Evolutionary conservation across 1,140 invertebrate species (phyloP).

Genomic region (Apis dorsata): DNA sequence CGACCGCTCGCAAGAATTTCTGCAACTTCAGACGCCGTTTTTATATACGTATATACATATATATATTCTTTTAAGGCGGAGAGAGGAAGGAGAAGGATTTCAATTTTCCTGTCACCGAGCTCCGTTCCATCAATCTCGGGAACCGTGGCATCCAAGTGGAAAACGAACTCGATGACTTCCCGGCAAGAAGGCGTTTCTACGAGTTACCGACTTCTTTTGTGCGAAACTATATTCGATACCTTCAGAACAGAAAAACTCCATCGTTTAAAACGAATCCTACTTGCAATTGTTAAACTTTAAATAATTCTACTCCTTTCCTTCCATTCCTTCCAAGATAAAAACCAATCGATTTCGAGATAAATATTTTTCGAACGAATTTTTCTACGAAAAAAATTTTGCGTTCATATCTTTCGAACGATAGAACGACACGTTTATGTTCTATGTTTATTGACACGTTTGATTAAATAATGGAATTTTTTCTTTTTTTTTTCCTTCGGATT

Average conservation of each 20-base stretch:
- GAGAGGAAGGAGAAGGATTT: slow-evolving; percentile 55
- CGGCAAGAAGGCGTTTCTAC: slow-evolving; percentile 44
- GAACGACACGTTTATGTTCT: too few species aligned
- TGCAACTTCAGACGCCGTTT: slow-evolving; percentile 35
- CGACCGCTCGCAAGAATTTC: slow-evolving; percentile 49
- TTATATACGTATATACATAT: not conserved
- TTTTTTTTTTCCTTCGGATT: too few species aligned
- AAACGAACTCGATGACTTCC: slow-evolving; percentile 65
- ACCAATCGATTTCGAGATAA: not conserved
- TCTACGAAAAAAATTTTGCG: too few species aligned
- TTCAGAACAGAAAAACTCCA: not conserved
- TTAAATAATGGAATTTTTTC: too few species aligned
- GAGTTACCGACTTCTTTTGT: slow-evolving; percentile 28
- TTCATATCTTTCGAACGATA: too few species aligned
- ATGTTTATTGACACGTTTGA: too few species aligned
- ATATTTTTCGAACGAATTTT: not conserved
- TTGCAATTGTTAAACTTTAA: not conserved
- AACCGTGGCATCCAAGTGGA: slow-evolving; percentile 58
- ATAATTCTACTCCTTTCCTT: not conserved
- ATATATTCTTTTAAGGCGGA: slow-evolving; percentile 18
- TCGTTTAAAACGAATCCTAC: not conserved
- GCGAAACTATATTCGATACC: not conserved
- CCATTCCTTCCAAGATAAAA: not conserved
- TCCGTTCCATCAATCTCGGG: slow-evolving; percentile 64
- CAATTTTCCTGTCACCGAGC: slow-evolving; percentile 65